Evolutionary conservation across 2,888 invertebrate genomes (phyloP).

Genomic region (Drosophila helvetica): DNA sequence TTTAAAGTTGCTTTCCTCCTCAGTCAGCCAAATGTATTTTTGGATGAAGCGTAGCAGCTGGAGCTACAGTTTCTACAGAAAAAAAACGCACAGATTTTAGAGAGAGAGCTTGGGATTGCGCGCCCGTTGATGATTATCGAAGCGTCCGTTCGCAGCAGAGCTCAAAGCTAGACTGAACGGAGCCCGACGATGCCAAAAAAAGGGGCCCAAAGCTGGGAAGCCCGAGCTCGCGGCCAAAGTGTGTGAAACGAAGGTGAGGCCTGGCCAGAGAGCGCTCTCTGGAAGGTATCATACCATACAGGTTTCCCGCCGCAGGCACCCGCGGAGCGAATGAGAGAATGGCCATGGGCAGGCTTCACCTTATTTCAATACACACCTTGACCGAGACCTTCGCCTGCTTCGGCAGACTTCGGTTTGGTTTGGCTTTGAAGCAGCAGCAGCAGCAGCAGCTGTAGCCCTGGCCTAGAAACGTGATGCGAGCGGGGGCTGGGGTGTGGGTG

Average conservation of each 20-base stretch:
- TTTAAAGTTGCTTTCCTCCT: conserved; percentile 9
- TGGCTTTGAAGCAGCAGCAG: conserved; percentile 42
- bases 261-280: not conserved
- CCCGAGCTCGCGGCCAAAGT: conserved; percentile 11
- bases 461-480: conserved; percentile 66
- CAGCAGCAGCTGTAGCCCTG: conserved; percentile 60
- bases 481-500: not conserved
- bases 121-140: conserved; percentile 45
- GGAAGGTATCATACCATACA: not conserved
- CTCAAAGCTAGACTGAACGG: conserved; percentile 72
- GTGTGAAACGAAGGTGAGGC: not conserved
- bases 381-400: conserved; percentile 45
- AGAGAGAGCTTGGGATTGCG: conserved; percentile 16
- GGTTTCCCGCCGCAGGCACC: not conserved
- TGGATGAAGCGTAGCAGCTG: conserved; percentile 25
- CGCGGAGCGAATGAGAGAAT: not conserved
- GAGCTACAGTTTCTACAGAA: not conserved
- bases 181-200: conserved; percentile 20
- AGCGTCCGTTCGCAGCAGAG: conserved; percentile 51
- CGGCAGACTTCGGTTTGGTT: conserved; percentile 46
- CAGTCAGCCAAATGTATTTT: conserved; percentile 19
- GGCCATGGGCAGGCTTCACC: not conserved
- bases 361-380: not conserved
- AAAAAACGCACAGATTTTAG: conserved; percentile 6
- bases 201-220: conserved; percentile 37